Conservation (phyloP, 2,797 vertebrate species). For the Myotis findleyi region DNA sequence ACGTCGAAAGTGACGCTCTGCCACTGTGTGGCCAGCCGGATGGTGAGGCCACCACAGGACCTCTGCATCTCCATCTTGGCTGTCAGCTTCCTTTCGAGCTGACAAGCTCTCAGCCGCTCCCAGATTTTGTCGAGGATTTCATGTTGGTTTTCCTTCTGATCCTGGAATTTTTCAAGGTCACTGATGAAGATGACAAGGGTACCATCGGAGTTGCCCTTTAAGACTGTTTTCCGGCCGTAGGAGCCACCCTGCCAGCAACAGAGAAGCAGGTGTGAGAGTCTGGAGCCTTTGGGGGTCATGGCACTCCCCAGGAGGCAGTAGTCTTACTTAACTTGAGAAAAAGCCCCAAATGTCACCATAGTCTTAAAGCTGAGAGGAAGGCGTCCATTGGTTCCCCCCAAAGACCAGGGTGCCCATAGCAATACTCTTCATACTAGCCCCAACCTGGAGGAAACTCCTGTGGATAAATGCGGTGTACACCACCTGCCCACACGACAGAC, state of each 20-base stretch:
- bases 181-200: conserved; percentile 83
- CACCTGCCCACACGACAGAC: rapidly evolving
- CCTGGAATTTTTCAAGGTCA: conserved; percentile 57
- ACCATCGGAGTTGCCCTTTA: conserved; percentile 75
- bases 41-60: rapidly evolving
- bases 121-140: rapidly evolving
- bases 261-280: neutral
- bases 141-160: neutral
- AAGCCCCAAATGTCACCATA: neutral
- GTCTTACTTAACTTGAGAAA: neutral
- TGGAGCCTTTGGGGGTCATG: neutral
- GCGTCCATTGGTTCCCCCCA: neutral
- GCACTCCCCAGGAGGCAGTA: neutral
- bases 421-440: neutral
- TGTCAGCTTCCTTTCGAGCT: rapidly evolving
- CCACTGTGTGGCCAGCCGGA: rapidly evolving
- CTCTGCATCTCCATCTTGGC: rapidly evolving
- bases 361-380: neutral
- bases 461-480: rapidly evolving
- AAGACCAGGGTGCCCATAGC: neutral
- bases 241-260: conserved; percentile 81
- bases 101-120: rapidly evolving
- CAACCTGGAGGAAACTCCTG: neutral
- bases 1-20: neutral
- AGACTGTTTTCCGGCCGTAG: conserved; percentile 78